Evolutionary conservation across 1,140 invertebrate species (phyloP), one percentile per base, ranked within the genome.

Genomic region (Linepithema humile): DNA sequence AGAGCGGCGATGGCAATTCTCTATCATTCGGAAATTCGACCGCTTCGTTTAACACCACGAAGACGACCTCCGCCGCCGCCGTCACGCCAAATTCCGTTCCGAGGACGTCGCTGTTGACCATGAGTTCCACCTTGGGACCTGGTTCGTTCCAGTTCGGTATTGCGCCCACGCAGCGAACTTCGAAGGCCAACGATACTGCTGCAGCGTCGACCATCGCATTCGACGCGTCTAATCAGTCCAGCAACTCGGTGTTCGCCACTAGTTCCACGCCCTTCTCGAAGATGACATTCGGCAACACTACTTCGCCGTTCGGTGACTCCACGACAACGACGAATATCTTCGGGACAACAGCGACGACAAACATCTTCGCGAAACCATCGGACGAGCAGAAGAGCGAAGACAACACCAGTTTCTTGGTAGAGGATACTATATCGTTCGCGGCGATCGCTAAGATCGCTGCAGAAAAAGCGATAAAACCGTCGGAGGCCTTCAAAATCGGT

Each of bases 401-500:
- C 29, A 12, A 2, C 2, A 3, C 43, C 20, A 73, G 6, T 64
- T 92, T 92, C n/a, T 70, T 92, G 0, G 65, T 85, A 0, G 15
- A 80, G 0, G 85, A 89, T 4, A 85, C 88, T 65, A 15, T 89
- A 5, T 90, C 91, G 0, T 94, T 94, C 50, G 91, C 90, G 0
- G 35, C 85, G 2, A 67, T 94, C 0, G 93, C 91, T n/a, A n/a
- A n/a, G n/a, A n/a, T n/a, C n/a, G 90, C 92, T n/a, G n/a, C n/a
- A n/a, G n/a, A n/a, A n/a, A n/a, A n/a, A 0, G 74, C 91, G 17
- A 75, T 23, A 0, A 75, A 50, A n/a, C 65, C 90, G 17, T 83
- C 91, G 0, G 57, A 91, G 45, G 87, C 86, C 0, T 95, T 95
- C 35, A 93, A 93, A 84, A 89, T 26, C 84, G 93, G 93, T 93